Base-by-base conservation (phyloP, 1,140 invertebrate species). In the Drosophila sp. region DNA sequence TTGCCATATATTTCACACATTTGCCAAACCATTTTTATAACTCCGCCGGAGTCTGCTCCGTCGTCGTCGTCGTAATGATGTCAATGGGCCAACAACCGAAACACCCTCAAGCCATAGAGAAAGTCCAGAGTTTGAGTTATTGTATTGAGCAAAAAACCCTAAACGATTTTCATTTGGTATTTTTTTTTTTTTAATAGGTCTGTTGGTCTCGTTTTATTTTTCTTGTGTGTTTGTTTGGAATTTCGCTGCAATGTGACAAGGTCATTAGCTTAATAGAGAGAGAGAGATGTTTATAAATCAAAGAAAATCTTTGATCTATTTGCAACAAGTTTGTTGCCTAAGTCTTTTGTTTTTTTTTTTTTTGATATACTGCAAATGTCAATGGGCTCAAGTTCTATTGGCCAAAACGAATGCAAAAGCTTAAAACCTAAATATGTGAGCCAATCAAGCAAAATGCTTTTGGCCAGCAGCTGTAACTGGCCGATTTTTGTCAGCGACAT, bases 1-100 rank as follows among this genome's bases (percentile, higher is more conserved):
- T 56, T 76, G 83, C 66, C 83, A 87, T 87, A 87, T 87, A 87
- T 87, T 86, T 86, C 83, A 87, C 83, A 87, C 83, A 82, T 86
- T 85, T 78, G 77, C 73, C 60, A 50, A 6, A 67, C 56, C 72
- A 71, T 84, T 73, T 84, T 84, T 70, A 76, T 63, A 66, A 72
- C 57, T 27, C 10, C 35, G 8, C 35, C 23, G 23, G 2, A 47
- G 5, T 47, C 44, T 17, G 35, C 44, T 17, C 30, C 68, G 33
- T 35, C 63, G 60, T 35, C 70, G 17, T 17, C 17, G 17, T 17
- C 17, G 17, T 86, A 87, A 87, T 76, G 83, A 87, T 87, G 79
- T 63, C 79, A 79, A 79, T 72, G 60, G 60, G 38, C 40, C 29
- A 41, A 32, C 44, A 47, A 47, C 7, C 17, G 23, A 17, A 50